Percentiles rank a stretch among this genome's conserved stretches.
These are phyloP conservation scores for Trogon melanurus DNA, from an alignment of 2,113 vertebrate species.

Conservation along the genomic window DNA sequence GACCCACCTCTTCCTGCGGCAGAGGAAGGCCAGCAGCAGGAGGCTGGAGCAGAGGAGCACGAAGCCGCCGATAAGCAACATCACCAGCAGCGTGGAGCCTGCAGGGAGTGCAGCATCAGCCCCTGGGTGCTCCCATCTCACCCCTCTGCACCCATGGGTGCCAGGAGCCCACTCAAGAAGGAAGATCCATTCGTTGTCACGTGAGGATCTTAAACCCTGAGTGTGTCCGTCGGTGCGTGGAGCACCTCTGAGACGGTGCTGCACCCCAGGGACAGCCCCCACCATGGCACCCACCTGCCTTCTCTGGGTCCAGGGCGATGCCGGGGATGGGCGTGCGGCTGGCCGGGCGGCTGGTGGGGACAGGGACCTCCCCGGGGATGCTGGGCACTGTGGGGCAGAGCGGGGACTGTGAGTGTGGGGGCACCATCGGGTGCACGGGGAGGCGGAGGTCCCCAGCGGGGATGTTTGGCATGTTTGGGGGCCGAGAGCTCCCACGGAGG, in stretches of 20 bases:
- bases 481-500: no score
- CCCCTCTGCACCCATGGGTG: neutral
- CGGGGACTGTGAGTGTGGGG: fast-evolving
- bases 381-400: neutral
- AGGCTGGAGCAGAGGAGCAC: constrained; percentile 75
- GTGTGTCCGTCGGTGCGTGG: neutral
- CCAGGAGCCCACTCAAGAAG: neutral
- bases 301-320: neutral
- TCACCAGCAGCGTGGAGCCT: constrained; percentile 68
- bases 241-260: neutral
- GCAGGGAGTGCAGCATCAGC: constrained; percentile 41
- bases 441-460: neutral
- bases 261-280: neutral
- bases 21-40: constrained; percentile 80
- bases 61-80: constrained; percentile 77
- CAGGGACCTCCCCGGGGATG: neutral
- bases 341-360: neutral
- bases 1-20: constrained; percentile 82
- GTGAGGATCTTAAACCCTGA: neutral
- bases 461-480: fast-evolving
- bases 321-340: neutral
- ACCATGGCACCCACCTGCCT: constrained; percentile 10
- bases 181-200: neutral
- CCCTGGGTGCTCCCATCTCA: fast-evolving
- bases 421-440: fast-evolving